phyloP scores from a whole-genome alignment of 2,888 invertebrate genomes.

The Linnaemya vulpina region DNA sequence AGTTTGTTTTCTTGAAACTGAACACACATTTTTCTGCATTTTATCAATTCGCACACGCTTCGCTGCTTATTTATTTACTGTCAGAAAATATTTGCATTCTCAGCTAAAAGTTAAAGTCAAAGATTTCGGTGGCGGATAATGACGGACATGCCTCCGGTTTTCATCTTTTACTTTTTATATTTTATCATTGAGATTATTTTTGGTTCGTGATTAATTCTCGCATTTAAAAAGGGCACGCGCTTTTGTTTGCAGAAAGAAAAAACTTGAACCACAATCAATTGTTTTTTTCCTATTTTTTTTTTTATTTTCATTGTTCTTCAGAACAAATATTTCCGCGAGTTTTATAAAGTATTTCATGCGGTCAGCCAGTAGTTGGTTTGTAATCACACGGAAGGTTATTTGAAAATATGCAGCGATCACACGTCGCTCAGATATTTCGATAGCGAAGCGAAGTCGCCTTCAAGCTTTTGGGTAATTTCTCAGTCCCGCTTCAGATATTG shows the following conservation, averaged over 20 bases:
- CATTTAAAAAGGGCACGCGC: conserved; percentile 36
- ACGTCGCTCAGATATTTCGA: too few species aligned
- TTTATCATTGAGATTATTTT: conserved; percentile 20
- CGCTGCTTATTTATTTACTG: neutral
- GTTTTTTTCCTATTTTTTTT: too few species aligned
- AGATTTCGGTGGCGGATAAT: conserved; percentile 35
- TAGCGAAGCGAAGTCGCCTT: too few species aligned
- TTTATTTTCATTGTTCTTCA: too few species aligned
- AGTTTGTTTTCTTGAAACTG: conserved; percentile 49
- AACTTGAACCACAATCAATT: conserved; percentile 2
- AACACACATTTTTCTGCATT: neutral
- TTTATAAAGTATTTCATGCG: conserved; percentile 37
- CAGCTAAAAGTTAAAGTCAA: conserved; percentile 20
- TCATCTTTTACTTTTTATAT: conserved; percentile 33
- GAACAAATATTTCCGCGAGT: conserved; percentile 24
- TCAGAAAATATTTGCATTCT: conserved; percentile 49
- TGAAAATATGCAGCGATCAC: too few species aligned
- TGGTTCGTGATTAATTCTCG: neutral
- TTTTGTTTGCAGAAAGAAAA: conserved; percentile 7
- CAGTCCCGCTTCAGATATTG: too few species aligned
- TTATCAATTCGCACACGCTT: neutral
- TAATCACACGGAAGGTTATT: neutral
- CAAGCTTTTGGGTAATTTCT: too few species aligned
- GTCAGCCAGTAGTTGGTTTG: neutral
- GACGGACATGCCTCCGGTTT: conserved; percentile 22